Conservation (phyloP, 2,113 vertebrate species). For the Cavia porcellus region DNA sequence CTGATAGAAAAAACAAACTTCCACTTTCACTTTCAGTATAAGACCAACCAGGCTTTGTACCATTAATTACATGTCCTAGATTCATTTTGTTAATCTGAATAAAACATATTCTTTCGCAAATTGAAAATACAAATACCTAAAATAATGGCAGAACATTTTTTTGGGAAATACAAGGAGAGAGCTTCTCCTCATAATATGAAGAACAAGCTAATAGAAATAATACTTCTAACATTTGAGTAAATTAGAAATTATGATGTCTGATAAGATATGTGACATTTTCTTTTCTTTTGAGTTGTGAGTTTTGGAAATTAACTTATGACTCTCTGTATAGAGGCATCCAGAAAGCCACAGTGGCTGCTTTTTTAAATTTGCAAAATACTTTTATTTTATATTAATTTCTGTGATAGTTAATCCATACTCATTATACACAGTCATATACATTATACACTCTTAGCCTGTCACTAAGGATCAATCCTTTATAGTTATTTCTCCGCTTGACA, state of each 20-base stretch:
- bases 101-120: background rate
- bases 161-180: background rate
- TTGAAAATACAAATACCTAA: slow-evolving; percentile 17
- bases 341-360: background rate
- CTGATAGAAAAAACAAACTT: background rate
- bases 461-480: slow-evolving; percentile 57
- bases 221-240: slow-evolving; percentile 69
- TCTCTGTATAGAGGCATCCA: slow-evolving; percentile 57
- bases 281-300: slow-evolving; percentile 20
- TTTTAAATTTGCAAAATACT: background rate
- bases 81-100: slow-evolving; percentile 40
- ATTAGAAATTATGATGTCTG: slow-evolving; percentile 64
- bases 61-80: background rate
- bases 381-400: background rate
- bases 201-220: slow-evolving; percentile 48
- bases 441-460: slow-evolving; percentile 65
- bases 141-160: slow-evolving; percentile 39
- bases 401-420: background rate
- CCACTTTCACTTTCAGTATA: background rate
- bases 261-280: slow-evolving; percentile 55
- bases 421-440: background rate
- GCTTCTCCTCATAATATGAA: slow-evolving; percentile 10
- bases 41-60: background rate
- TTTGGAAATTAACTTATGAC: slow-evolving; percentile 61
- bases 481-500: slow-evolving; percentile 48